phyloP scores from a whole-genome alignment of 2,113 vertebrate species.

The Synodontis membranacea region DNA sequence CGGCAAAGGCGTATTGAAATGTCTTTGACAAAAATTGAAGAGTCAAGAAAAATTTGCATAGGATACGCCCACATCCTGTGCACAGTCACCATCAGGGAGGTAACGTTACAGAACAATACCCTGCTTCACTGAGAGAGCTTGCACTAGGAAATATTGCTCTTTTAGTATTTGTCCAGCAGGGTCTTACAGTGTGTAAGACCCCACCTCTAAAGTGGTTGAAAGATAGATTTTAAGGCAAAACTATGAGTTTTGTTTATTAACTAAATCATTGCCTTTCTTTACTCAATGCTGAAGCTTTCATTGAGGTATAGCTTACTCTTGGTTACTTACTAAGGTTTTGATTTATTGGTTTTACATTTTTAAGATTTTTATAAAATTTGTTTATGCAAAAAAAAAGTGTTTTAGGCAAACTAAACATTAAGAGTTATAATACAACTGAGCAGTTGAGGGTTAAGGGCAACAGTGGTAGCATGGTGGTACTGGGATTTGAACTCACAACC shows the following conservation, averaged over 20 bases:
- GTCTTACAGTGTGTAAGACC: background rate
- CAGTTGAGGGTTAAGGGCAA: too few relatives aligned
- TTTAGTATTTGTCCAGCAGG: slow-evolving; percentile 29
- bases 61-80: background rate
- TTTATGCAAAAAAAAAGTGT: too few relatives aligned
- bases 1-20: background rate
- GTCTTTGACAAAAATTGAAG: background rate
- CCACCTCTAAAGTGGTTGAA: background rate
- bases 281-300: too few relatives aligned
- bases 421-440: too few relatives aligned
- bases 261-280: too few relatives aligned
- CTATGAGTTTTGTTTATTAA: background rate
- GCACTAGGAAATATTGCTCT: background rate
- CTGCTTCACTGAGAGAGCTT: background rate
- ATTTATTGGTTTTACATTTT: too few relatives aligned
- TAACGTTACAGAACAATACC: background rate
- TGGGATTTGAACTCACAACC: too few relatives aligned
- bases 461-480: too few relatives aligned
- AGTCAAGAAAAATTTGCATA: background rate
- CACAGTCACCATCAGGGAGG: background rate
- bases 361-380: too few relatives aligned
- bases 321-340: too few relatives aligned
- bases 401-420: too few relatives aligned
- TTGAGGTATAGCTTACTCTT: too few relatives aligned
- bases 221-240: background rate